Percentiles rank a stretch among this genome's conserved stretches.
Conservation (phyloP, 2,113 vertebrate species). For the Spilogale gracilis region DNA sequence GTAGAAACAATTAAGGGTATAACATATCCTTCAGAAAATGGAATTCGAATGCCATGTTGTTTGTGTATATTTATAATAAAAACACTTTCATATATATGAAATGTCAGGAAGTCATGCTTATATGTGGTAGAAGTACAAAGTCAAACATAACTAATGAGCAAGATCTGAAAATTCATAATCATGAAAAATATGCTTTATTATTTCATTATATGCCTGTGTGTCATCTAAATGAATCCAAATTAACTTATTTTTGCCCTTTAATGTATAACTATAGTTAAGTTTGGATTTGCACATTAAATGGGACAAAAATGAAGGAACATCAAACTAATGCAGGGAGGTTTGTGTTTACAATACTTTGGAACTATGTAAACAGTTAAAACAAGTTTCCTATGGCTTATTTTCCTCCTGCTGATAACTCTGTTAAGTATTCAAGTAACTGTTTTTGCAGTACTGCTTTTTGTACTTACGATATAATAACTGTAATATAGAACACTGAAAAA, state of each 20-base stretch:
- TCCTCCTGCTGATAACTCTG: neutral
- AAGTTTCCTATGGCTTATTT: neutral
- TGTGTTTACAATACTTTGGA: neutral
- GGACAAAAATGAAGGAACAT: neutral
- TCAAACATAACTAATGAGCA: neutral
- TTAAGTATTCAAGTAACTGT: neutral
- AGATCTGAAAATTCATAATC: neutral
- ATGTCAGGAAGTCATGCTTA: neutral
- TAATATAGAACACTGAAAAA: neutral
- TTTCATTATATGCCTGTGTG: neutral
- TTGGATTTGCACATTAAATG: conserved; percentile 27
- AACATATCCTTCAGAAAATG: conserved; percentile 7
- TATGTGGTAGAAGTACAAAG: neutral
- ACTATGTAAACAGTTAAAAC: neutral
- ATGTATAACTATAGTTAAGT: neutral
- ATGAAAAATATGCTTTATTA: neutral
- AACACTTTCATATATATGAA: conserved; percentile 12
- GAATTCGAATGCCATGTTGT: conserved; percentile 11
- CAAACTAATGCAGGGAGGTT: neutral
- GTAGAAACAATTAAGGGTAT: neutral
- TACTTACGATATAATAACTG: neutral
- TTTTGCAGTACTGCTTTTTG: conserved; percentile 20
- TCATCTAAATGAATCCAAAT: conserved; percentile 18
- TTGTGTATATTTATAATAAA: conserved; percentile 25
- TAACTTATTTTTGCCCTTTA: conserved; percentile 29